These are phyloP conservation scores for Leuciscus waleckii DNA, from an alignment of 2,797 vertebrate genomes.

Conservation along the genomic window DNA sequence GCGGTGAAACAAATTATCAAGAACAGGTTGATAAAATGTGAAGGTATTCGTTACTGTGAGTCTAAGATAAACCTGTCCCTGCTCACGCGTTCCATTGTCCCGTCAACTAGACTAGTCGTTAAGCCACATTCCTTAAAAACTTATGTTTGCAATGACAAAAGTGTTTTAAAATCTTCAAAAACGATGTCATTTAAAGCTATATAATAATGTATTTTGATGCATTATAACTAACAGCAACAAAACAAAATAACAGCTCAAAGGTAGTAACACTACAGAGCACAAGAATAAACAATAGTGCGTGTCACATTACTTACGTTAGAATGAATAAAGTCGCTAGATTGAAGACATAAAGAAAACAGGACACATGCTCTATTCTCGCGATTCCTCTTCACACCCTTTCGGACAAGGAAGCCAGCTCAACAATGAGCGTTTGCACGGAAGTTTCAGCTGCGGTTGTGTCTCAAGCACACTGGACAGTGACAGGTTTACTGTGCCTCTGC, in stretches of 20 bases:
- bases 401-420: neutral
- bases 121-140: neutral
- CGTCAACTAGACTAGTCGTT: neutral
- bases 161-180: neutral
- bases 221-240: too few species aligned
- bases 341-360: neutral
- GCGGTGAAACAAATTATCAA: neutral
- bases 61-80: neutral
- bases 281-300: neutral
- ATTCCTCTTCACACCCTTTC: neutral
- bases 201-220: neutral
- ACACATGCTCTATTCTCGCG: neutral
- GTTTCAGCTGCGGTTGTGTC: conserved; percentile 1
- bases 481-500: conserved; percentile 17
- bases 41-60: neutral
- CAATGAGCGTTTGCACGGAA: neutral
- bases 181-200: neutral
- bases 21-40: neutral
- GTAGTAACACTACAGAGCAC: neutral
- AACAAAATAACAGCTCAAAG: neutral
- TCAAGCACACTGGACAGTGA: conserved; percentile 7
- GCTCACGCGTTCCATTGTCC: neutral
- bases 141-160: neutral
- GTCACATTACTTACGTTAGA: conserved; percentile 3
- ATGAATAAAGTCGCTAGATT: neutral